Evolutionary conservation across 1,140 invertebrate species (phyloP).

Genomic region (Habropoda laboriosa): DNA sequence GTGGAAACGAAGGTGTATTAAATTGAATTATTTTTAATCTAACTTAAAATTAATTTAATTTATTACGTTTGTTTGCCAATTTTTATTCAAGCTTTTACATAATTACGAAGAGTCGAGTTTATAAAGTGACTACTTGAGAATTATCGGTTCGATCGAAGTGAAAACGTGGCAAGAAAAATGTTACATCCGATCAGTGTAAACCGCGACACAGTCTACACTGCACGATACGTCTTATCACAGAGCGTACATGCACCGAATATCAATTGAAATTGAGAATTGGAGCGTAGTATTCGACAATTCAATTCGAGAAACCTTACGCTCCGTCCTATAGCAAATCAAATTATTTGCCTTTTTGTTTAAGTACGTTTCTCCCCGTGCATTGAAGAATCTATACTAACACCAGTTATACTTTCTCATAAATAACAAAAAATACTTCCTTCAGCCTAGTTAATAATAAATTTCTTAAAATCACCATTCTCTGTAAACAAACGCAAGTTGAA

Average conservation of each 20-base stretch:
- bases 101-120: too few relatives aligned
- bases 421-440: too few relatives aligned
- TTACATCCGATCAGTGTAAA: neutral
- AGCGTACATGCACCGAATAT: neutral
- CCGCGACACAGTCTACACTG: neutral
- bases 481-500: too few relatives aligned
- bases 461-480: too few relatives aligned
- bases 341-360: slow-evolving; percentile 16
- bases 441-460: too few relatives aligned
- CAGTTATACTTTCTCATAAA: neutral
- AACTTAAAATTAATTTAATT: too few relatives aligned
- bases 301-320: slow-evolving; percentile 36
- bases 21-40: too few relatives aligned
- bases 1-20: too few relatives aligned
- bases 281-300: slow-evolving; percentile 16
- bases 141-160: neutral
- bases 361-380: neutral
- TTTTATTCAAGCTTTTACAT: too few relatives aligned
- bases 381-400: too few relatives aligned
- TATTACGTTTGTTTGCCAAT: too few relatives aligned
- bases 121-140: too few relatives aligned
- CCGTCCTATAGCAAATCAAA: slow-evolving; percentile 28
- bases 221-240: slow-evolving; percentile 2
- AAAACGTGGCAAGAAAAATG: neutral
- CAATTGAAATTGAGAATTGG: slow-evolving; percentile 23